phyloP scores from a whole-genome alignment of 2,797 vertebrate species.

The Sylvia borin region DNA sequence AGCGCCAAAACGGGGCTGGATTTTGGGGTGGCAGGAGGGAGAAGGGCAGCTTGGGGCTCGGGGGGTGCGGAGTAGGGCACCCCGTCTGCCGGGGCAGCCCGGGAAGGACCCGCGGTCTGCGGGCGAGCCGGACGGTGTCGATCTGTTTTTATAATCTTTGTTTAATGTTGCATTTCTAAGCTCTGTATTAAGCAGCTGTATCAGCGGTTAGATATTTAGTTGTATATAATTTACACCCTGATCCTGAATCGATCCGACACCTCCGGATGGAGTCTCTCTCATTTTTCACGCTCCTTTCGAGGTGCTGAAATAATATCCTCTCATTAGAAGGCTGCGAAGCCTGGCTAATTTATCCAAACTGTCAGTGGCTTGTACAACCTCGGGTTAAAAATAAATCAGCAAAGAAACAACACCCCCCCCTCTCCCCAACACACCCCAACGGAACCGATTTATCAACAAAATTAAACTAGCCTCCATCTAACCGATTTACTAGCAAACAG shows the following conservation, averaged over 20 bases:
- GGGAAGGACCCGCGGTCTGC: neutral
- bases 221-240: constrained; percentile 87
- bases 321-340: constrained; percentile 92
- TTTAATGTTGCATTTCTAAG: constrained; percentile 84
- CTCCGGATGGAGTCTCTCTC: constrained; percentile 86
- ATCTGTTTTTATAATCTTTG: constrained; percentile 79
- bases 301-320: constrained; percentile 93
- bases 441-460: constrained; percentile 94
- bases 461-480: constrained; percentile 87
- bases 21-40: neutral
- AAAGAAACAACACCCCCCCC: constrained; percentile 78
- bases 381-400: constrained; percentile 97
- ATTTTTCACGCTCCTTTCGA: constrained; percentile 90
- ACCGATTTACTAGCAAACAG: constrained; percentile 80
- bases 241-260: constrained; percentile 95
- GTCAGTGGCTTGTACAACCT: constrained; percentile 94
- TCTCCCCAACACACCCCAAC: constrained; percentile 72
- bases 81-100: neutral
- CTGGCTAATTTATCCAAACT: constrained; percentile 95
- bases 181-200: constrained; percentile 80
- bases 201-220: constrained; percentile 82
- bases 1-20: neutral
- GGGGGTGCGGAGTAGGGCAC: neutral
- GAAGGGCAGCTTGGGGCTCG: neutral
- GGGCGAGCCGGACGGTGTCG: constrained; percentile 37